A percentile compares a stretch with the other conserved stretches of the same genome.
phyloP scores from a whole-genome alignment of 2,888 invertebrate species.

The Synergus itoensis region DNA sequence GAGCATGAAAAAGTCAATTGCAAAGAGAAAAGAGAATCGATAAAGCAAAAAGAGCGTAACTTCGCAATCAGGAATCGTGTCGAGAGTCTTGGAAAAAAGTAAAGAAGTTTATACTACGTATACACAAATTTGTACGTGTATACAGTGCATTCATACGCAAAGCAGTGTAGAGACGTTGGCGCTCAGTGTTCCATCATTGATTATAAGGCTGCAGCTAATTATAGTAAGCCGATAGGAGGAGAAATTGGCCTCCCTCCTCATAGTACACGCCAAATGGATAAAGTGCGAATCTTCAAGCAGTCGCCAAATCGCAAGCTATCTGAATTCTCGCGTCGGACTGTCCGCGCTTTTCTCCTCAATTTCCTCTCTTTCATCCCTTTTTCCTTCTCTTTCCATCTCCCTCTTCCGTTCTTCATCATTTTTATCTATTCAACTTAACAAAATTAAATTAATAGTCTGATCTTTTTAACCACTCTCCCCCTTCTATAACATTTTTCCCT shows the following conservation, averaged over 20 bases:
- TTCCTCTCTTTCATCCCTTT: slow-evolving; percentile 24
- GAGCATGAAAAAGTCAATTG: background rate
- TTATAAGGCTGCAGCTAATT: slow-evolving; percentile 64
- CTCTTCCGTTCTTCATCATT: slow-evolving; percentile 18
- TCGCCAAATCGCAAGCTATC: slow-evolving; percentile 46
- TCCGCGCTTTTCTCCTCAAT: slow-evolving; percentile 36
- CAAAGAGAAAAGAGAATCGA: slow-evolving; percentile 1
- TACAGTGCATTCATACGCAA: slow-evolving; percentile 3
- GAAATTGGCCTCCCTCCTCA: slow-evolving; percentile 51
- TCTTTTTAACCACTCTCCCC: background rate
- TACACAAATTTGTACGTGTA: background rate
- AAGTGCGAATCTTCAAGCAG: slow-evolving; percentile 49
- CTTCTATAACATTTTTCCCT: background rate
- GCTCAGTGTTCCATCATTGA: slow-evolving; percentile 61
- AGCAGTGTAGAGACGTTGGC: slow-evolving; percentile 42
- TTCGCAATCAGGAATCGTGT: background rate
- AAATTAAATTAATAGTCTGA: background rate
- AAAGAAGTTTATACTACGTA: background rate
- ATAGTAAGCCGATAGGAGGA: slow-evolving; percentile 58
- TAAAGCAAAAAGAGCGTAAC: background rate
- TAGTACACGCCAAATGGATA: slow-evolving; percentile 52
- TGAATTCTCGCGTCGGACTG: slow-evolving; percentile 43
- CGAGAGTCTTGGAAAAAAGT: background rate
- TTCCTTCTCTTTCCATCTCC: background rate
- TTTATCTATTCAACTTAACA: background rate